Percentiles rank a stretch among this genome's conserved stretches.
Evolutionary conservation across 2,113 vertebrate genomes (phyloP).

Genomic region (Pseudorhombus dupliciocellatus): DNA sequence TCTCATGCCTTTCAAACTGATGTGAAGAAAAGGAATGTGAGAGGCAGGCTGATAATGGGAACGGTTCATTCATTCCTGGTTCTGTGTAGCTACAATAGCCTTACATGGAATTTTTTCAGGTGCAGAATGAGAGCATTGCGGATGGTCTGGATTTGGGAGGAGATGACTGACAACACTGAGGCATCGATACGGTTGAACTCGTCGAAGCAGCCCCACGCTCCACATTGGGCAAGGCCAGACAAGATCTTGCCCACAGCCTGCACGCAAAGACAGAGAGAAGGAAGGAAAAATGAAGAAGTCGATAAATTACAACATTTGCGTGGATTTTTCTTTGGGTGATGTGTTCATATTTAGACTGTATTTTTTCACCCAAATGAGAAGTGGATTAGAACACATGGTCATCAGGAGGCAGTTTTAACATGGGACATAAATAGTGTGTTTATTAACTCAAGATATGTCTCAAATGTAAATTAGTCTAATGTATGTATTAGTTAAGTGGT

Average conservation of each 20-base stretch:
- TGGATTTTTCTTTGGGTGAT: no score
- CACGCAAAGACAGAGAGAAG: background rate
- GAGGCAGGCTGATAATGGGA: no score
- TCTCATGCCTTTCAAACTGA: conserved; percentile 96
- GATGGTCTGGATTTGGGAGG: conserved; percentile 96
- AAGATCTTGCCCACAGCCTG: conserved; percentile 97
- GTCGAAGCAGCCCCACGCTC: conserved; percentile 98
- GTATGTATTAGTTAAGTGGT: background rate
- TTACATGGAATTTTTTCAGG: conserved; percentile 88
- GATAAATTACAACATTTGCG: background rate
- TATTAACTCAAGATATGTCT: no score
- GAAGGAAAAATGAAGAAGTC: background rate
- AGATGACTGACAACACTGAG: conserved; percentile 96
- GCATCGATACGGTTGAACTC: conserved; percentile 98
- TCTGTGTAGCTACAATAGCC: conserved; percentile 17
- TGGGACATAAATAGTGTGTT: no score
- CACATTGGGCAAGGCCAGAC: conserved; percentile 94
- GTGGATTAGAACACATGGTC: no score
- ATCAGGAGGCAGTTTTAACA: no score
- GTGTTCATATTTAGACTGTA: no score
- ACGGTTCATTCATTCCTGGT: background rate
- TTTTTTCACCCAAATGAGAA: no score
- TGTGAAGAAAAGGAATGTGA: background rate
- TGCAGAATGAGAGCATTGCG: conserved; percentile 91
- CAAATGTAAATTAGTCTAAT: no score